Percentiles rank a stretch among this genome's conserved stretches.
Conservation (phyloP, 1,140 invertebrate species). For the Gryon sp. region DNA sequence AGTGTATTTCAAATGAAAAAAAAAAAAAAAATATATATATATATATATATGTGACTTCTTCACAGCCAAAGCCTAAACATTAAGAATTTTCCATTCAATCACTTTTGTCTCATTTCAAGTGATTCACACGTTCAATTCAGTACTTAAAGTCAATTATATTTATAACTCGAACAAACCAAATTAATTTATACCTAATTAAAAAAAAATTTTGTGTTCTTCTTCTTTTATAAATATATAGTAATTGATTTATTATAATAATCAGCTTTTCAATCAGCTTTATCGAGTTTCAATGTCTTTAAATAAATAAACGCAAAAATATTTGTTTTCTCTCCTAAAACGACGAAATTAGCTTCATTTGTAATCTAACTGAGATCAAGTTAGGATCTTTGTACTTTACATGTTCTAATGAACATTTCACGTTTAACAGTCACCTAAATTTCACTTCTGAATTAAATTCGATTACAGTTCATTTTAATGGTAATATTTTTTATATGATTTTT, state of each 20-base stretch:
- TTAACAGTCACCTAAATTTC: constrained; percentile 30
- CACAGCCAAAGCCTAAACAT: constrained; percentile 49
- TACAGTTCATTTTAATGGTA: no score
- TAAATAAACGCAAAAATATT: constrained; percentile 45
- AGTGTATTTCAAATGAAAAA: constrained; percentile 26
- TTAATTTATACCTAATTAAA: no score
- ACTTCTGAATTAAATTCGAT: constrained; percentile 9
- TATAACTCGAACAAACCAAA: no score
- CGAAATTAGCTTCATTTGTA: constrained; percentile 45
- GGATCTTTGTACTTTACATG: constrained; percentile 74
- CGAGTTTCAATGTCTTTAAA: constrained; percentile 24
- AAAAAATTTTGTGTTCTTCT: no score
- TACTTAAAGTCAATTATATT: no score
- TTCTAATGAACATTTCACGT: constrained; percentile 65
- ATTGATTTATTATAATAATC: constrained; percentile 7
- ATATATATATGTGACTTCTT: constrained; percentile 39
- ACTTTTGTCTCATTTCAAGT: constrained; percentile 6
- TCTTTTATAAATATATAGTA: constrained; percentile 14
- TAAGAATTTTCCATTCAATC: constrained; percentile 17
- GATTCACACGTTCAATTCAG: neutral
- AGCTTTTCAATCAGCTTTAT: constrained; percentile 6
- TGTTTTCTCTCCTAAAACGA: constrained; percentile 32
- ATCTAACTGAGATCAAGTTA: constrained; percentile 74
- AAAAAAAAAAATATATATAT: constrained; percentile 25
- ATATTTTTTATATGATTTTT: no score